Evolutionary conservation across 2,888 invertebrate genomes (phyloP).

Genomic region (Sesia apiformis): DNA sequence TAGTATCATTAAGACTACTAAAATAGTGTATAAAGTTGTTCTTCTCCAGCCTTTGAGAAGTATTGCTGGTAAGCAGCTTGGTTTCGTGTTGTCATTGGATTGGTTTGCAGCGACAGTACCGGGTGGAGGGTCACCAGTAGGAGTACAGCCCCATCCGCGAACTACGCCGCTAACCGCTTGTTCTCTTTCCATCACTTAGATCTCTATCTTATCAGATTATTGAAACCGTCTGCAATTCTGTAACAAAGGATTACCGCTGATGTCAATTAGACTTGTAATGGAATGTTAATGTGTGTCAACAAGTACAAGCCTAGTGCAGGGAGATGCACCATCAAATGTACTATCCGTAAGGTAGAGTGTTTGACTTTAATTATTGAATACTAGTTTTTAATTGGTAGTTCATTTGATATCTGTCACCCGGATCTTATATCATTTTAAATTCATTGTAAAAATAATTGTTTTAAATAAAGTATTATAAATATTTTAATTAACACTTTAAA

Average conservation of each 20-base stretch:
- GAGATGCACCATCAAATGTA: too few species aligned
- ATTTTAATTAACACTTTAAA: too few species aligned
- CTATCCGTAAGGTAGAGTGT: neutral
- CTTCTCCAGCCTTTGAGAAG: conserved; percentile 88
- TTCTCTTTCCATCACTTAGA: conserved; percentile 2
- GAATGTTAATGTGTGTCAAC: conserved; percentile 6
- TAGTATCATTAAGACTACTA: conserved; percentile 88
- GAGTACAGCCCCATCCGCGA: conserved; percentile 62
- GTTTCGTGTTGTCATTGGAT: conserved; percentile 15
- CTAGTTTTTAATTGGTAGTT: too few species aligned
- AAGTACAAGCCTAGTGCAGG: neutral
- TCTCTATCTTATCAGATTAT: conserved; percentile 15
- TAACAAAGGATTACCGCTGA: conserved; percentile 32
- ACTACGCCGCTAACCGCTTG: conserved; percentile 24
- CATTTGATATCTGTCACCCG: too few species aligned
- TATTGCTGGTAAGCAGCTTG: conserved; percentile 33
- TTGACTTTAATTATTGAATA: too few species aligned
- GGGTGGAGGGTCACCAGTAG: conserved; percentile 48
- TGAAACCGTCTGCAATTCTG: conserved; percentile 25
- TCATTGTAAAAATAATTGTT: too few species aligned
- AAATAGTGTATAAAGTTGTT: conserved; percentile 90
- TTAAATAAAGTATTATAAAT: too few species aligned
- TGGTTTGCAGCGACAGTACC: conserved; percentile 19
- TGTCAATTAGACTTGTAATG: conserved; percentile 24
- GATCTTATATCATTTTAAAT: too few species aligned